Evolutionary conservation across 2,113 vertebrate genomes (phyloP).

Genomic region (Acanthisitta chloris): DNA sequence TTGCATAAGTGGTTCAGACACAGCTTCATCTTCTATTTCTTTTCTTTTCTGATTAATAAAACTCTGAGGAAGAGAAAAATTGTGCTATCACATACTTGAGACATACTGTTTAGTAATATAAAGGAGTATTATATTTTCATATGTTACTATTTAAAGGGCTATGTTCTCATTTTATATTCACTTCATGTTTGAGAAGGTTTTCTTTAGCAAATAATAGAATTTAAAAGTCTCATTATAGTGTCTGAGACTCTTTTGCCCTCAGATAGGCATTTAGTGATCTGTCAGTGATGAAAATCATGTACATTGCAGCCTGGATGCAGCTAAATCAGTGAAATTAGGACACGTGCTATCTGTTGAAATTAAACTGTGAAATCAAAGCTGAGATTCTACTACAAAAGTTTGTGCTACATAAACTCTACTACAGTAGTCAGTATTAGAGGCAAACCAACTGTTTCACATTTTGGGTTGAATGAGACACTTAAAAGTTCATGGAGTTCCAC

Average conservation of each 20-base stretch:
- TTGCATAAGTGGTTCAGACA: conserved; percentile 85
- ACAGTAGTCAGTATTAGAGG: background rate
- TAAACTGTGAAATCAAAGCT: background rate
- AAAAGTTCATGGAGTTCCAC: background rate
- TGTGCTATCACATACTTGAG: background rate
- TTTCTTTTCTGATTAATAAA: conserved; percentile 87
- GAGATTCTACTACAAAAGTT: background rate
- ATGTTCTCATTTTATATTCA: background rate
- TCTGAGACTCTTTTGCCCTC: background rate
- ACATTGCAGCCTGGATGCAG: background rate
- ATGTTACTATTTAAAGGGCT: background rate
- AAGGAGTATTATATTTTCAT: background rate
- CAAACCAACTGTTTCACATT: background rate
- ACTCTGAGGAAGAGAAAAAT: conserved; percentile 76
- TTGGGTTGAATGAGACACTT: background rate
- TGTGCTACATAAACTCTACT: background rate
- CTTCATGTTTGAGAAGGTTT: background rate
- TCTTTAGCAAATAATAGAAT: background rate
- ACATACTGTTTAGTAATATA: background rate
- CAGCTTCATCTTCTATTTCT: conserved; percentile 82
- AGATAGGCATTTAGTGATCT: background rate
- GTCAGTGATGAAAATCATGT: background rate
- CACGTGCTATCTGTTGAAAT: background rate
- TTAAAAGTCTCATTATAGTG: background rate
- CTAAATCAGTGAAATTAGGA: background rate